These are phyloP conservation scores for Nipponacmea schrenckii DNA, from an alignment of 2,888 invertebrate genomes.

Conservation along the genomic window DNA sequence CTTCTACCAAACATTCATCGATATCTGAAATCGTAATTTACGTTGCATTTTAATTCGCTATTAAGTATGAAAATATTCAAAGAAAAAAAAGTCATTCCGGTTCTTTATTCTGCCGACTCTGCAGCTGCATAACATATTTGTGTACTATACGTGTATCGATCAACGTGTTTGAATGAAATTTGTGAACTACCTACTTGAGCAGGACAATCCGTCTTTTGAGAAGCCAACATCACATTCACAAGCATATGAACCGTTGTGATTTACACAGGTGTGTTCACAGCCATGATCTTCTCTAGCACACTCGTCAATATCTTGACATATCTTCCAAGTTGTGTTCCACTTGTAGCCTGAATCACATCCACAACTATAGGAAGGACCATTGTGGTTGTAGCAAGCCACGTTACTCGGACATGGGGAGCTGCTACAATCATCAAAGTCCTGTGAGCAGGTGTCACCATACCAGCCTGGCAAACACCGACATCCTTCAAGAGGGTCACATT, in stretches of 20 bases:
- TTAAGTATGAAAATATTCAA: too few relatives aligned
- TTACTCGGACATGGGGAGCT: background rate
- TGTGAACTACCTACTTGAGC: too few relatives aligned
- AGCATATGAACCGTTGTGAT: background rate
- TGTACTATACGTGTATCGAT: too few relatives aligned
- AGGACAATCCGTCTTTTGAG: too few relatives aligned
- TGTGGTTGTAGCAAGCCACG: background rate
- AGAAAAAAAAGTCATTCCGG: too few relatives aligned
- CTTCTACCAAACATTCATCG: background rate
- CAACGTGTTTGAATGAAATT: too few relatives aligned
- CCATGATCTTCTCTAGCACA: background rate
- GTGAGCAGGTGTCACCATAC: conserved; percentile 24
- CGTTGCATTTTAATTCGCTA: too few relatives aligned
- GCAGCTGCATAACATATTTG: too few relatives aligned
- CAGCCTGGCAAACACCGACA: conserved; percentile 22
- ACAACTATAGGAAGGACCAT: background rate
- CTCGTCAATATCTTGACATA: background rate
- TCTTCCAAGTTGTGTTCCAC: background rate
- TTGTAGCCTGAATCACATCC: background rate
- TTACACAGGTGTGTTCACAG: background rate
- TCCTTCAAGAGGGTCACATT: background rate
- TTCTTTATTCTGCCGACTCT: too few relatives aligned
- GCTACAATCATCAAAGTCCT: background rate
- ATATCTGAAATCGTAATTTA: conserved; percentile 1
- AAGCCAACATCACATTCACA: background rate